Percentiles rank a stretch among this genome's conserved stretches.
These are phyloP conservation scores for Falco concolor DNA, from an alignment of 2,797 vertebrate genomes.

Conservation along the genomic window DNA sequence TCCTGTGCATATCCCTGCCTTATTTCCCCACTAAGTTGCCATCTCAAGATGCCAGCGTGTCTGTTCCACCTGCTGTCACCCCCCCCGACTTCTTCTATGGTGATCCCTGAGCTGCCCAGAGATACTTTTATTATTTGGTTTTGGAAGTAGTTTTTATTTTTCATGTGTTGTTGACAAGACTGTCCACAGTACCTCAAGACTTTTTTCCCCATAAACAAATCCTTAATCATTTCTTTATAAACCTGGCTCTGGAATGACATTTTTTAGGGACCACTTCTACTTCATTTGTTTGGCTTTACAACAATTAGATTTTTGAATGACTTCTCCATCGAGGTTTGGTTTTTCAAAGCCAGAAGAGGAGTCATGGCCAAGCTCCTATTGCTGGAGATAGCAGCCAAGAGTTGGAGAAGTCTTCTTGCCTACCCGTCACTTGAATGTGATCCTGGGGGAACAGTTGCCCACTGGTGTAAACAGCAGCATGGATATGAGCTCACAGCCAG, in stretches of 20 bases:
- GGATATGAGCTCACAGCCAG: background rate
- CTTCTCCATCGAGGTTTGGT: accelerated
- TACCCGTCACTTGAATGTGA: background rate
- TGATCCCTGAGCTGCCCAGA: background rate
- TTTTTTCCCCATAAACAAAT: background rate
- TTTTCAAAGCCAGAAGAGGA: background rate
- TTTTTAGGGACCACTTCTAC: background rate
- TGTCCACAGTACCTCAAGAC: background rate
- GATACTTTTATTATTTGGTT: background rate
- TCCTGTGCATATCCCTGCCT: background rate
- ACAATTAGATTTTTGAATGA: background rate
- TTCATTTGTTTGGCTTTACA: background rate
- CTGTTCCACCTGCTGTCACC: accelerated
- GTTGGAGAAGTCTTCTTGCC: background rate
- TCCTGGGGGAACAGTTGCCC: background rate
- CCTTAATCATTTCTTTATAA: background rate
- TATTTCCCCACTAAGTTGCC: background rate
- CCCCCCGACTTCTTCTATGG: background rate
- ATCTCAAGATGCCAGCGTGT: background rate
- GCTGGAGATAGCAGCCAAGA: background rate
- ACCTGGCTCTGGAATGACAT: background rate
- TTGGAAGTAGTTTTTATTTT: background rate
- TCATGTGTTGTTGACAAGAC: background rate
- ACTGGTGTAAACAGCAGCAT: background rate
- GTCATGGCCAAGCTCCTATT: background rate